These are phyloP conservation scores for Ophraella communa DNA, from an alignment of 2,888 invertebrate genomes.

Conservation along the genomic window DNA sequence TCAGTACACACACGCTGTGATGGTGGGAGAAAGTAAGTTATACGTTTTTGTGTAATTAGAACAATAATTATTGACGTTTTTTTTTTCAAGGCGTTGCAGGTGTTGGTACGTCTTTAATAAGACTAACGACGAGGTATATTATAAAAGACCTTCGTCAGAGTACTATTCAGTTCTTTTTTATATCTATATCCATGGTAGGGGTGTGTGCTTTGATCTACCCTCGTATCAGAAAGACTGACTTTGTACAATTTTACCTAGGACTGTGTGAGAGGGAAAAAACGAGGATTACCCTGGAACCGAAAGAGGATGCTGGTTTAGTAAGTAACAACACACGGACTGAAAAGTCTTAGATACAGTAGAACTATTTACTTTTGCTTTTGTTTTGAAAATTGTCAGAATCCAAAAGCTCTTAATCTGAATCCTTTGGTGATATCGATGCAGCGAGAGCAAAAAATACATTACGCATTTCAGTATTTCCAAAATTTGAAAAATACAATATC, in stretches of 20 bases:
- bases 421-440: too few relatives aligned
- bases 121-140: constrained; percentile 82
- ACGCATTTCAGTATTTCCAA: too few relatives aligned
- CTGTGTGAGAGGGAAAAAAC: constrained; percentile 76
- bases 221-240: constrained; percentile 78
- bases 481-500: too few relatives aligned
- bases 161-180: constrained; percentile 85
- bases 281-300: constrained; percentile 82
- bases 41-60: too few relatives aligned
- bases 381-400: too few relatives aligned
- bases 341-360: too few relatives aligned
- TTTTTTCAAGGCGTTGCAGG: constrained; percentile 80
- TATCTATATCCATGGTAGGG: constrained; percentile 78
- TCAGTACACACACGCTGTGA: constrained; percentile 90
- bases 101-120: constrained; percentile 83
- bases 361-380: too few relatives aligned
- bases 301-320: constrained; percentile 84
- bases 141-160: constrained; percentile 79
- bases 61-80: too few relatives aligned
- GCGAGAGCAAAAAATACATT: too few relatives aligned
- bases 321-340: constrained; percentile 2
- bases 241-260: constrained; percentile 82
- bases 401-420: too few relatives aligned
- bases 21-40: constrained; percentile 90
- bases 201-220: constrained; percentile 81